phyloP scores from a whole-genome alignment of 2,113 vertebrate species.

The Phyllopteryx taeniolatus region DNA sequence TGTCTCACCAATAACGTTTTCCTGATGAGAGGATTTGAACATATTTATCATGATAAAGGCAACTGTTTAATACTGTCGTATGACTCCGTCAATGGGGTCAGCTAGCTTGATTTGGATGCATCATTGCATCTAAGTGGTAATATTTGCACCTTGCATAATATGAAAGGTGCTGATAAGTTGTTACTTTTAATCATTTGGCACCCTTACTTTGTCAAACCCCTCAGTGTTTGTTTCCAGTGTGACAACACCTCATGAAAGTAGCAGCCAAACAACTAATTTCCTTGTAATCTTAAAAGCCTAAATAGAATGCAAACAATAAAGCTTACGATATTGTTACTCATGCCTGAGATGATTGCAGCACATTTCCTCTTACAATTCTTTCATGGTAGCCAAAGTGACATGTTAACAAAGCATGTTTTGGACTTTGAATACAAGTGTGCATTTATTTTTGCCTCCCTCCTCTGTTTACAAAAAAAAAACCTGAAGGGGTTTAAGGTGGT shows the following conservation, averaged over 20 bases:
- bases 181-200: background rate
- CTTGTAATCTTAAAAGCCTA: background rate
- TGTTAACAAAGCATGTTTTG: background rate
- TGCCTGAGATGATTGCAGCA: too few relatives aligned
- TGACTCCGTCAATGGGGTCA: background rate
- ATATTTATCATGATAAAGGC: background rate
- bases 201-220: background rate
- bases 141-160: background rate
- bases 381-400: background rate
- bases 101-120: background rate
- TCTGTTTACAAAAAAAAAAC: too few relatives aligned
- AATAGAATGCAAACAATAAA: background rate
- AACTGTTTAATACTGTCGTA: background rate
- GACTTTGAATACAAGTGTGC: background rate
- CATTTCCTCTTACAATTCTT: background rate
- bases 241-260: background rate
- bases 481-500: background rate
- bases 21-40: too few relatives aligned
- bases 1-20: too few relatives aligned
- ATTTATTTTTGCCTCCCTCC: background rate
- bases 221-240: background rate
- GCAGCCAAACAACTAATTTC: background rate
- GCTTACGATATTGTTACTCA: background rate
- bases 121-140: background rate
- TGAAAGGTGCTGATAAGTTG: background rate